A percentile compares a stretch with the other conserved stretches of the same genome.
phyloP scores from a whole-genome alignment of 2,888 invertebrate species.

The Theodoxus fluviatilis region DNA sequence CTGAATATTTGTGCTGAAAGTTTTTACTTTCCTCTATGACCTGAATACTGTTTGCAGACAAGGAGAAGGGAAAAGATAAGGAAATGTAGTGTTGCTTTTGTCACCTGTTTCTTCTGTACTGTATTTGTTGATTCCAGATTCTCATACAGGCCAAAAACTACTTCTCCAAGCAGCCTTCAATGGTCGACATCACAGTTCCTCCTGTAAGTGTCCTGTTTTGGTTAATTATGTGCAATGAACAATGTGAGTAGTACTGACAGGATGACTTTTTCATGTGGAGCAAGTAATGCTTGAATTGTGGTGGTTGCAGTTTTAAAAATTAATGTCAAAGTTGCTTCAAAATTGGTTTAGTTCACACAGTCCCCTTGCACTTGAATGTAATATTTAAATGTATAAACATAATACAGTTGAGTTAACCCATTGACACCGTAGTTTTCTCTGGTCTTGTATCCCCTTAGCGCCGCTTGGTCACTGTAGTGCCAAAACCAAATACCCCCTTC shows the following conservation, averaged over 20 bases:
- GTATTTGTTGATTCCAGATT: slow-evolving; percentile 73
- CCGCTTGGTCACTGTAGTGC: too few relatives aligned
- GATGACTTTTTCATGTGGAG: background rate
- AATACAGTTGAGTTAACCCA: too few relatives aligned
- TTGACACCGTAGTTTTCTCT: too few relatives aligned
- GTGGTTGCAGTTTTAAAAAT: background rate
- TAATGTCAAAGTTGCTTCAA: background rate
- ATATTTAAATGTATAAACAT: background rate
- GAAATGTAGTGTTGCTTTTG: too few relatives aligned
- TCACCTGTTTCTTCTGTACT: slow-evolving; percentile 13
- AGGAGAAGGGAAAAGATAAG: too few relatives aligned
- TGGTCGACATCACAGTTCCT: slow-evolving; percentile 88
- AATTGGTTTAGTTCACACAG: background rate
- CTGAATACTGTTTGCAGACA: too few relatives aligned
- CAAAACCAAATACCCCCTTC: too few relatives aligned
- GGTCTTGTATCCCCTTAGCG: too few relatives aligned
- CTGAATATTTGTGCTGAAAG: too few relatives aligned
- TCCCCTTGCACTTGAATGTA: background rate
- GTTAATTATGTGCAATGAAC: background rate
- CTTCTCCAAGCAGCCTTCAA: slow-evolving; percentile 83
- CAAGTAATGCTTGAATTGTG: background rate
- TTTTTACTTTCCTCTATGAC: too few relatives aligned
- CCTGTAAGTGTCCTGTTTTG: slow-evolving; percentile 66
- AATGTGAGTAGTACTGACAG: background rate
- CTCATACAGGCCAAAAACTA: slow-evolving; percentile 86